Percentiles rank a stretch among this genome's conserved stretches.
Evolutionary conservation across 53 echinoderm and acorn worm species (phyloP).

Genomic region (Mesocentrotus franciscanus): DNA sequence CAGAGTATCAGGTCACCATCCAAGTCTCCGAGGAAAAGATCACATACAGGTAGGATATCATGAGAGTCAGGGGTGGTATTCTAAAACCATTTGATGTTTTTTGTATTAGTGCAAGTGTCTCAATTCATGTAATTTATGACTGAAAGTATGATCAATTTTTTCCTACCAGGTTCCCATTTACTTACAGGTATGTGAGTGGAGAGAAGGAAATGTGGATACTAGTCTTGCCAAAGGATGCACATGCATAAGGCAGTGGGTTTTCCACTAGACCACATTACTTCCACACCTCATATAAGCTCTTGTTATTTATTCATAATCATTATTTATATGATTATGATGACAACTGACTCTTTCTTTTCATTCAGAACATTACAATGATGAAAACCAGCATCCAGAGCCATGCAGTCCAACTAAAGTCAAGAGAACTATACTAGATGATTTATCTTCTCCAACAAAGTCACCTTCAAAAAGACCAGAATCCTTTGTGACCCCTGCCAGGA

Average conservation of each 20-base stretch:
- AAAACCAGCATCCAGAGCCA: conserved; percentile 26
- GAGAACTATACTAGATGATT: neutral
- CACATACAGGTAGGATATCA: neutral
- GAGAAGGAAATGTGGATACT: too few relatives aligned
- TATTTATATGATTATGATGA: neutral
- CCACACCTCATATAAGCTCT: too few relatives aligned
- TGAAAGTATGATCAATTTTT: too few relatives aligned
- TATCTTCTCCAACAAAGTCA: conserved; percentile 24
- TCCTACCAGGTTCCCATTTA: too few relatives aligned
- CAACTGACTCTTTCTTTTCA: neutral
- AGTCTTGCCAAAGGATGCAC: too few relatives aligned
- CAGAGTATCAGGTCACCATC: neutral
- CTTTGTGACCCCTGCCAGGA: conserved; percentile 34
- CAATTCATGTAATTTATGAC: too few relatives aligned
- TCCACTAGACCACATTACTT: too few relatives aligned
- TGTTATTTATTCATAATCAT: neutral
- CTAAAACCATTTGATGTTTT: neutral
- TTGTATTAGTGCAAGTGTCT: neutral
- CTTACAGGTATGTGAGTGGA: too few relatives aligned
- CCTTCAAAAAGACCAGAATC: neutral
- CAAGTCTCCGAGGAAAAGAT: conserved; percentile 60
- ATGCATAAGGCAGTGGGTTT: too few relatives aligned
- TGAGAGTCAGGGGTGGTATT: too few relatives aligned
- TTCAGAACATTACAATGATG: conserved; percentile 59
- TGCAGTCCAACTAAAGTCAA: conserved; percentile 60